These are phyloP conservation scores for Psammodynastes pulverulentus DNA, from an alignment of 2,113 vertebrate genomes.

Conservation along the genomic window DNA sequence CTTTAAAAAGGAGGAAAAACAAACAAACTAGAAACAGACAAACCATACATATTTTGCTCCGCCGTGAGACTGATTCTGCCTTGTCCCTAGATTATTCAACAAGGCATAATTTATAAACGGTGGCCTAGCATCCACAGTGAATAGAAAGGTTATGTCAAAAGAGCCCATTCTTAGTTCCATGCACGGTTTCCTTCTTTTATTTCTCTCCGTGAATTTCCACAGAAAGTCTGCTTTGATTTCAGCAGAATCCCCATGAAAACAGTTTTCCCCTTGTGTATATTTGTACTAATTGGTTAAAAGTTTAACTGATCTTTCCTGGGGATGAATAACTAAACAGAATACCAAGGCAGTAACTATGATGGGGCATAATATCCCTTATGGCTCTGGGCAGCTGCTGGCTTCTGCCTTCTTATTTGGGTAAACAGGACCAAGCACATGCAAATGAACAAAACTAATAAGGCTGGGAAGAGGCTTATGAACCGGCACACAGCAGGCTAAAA, in stretches of 20 bases:
- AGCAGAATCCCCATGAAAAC: conserved; percentile 13
- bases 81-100: neutral
- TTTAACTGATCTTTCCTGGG: conserved; percentile 32
- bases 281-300: conserved; percentile 25
- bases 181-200: neutral
- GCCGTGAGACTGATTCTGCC: neutral
- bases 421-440: conserved; percentile 36
- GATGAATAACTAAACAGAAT: conserved; percentile 40
- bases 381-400: conserved; percentile 11
- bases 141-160: neutral
- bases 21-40: neutral
- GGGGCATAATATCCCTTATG: conserved; percentile 27
- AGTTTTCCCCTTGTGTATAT: conserved; percentile 15
- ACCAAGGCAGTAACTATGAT: conserved; percentile 13
- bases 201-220: neutral
- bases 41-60: neutral
- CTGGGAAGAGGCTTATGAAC: conserved; percentile 26
- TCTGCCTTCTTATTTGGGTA: conserved; percentile 28
- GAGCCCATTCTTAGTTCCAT: neutral
- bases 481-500: conserved; percentile 24
- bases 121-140: neutral
- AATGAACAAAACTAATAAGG: neutral
- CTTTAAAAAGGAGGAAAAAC: neutral
- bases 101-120: neutral
- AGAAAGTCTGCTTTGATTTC: neutral